phyloP scores from a whole-genome alignment of 2,888 invertebrate genomes.

The Horisme vitalbata region DNA sequence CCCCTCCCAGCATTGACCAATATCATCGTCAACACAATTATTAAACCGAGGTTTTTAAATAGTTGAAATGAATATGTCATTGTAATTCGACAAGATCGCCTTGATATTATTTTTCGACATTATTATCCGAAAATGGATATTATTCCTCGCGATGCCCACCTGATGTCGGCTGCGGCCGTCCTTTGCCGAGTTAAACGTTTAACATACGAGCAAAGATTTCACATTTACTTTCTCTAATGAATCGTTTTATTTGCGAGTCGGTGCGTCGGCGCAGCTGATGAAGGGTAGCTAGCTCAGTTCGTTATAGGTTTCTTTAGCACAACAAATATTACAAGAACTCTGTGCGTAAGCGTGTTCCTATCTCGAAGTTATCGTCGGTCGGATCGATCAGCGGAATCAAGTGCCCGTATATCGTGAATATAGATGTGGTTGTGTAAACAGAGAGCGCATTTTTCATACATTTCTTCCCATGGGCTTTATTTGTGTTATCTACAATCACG shows the following conservation, averaged over 20 bases:
- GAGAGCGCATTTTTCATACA: no score
- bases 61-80: conserved; percentile 29
- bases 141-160: conserved; percentile 11
- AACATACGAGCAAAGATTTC: conserved; percentile 58
- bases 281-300: conserved; percentile 9
- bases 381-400: no score
- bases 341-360: no score
- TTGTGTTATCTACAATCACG: no score
- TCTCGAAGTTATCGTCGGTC: no score
- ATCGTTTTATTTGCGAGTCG: conserved; percentile 51
- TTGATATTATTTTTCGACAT: conserved; percentile 40
- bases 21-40: neutral
- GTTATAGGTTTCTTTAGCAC: no score
- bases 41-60: conserved; percentile 16
- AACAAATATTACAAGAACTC: no score
- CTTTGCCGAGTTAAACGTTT: conserved; percentile 38
- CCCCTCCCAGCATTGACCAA: neutral
- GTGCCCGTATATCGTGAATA: no score
- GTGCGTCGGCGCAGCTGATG: conserved; percentile 16
- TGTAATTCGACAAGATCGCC: conserved; percentile 35
- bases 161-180: conserved; percentile 25
- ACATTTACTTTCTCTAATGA: conserved; percentile 65
- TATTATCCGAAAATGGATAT: conserved; percentile 10
- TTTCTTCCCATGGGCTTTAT: no score
- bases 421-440: no score